A percentile compares a stretch with the other conserved stretches of the same genome.
These are phyloP conservation scores for Dolichotis patagonum DNA, from an alignment of 2,113 vertebrate species.

Conservation along the genomic window DNA sequence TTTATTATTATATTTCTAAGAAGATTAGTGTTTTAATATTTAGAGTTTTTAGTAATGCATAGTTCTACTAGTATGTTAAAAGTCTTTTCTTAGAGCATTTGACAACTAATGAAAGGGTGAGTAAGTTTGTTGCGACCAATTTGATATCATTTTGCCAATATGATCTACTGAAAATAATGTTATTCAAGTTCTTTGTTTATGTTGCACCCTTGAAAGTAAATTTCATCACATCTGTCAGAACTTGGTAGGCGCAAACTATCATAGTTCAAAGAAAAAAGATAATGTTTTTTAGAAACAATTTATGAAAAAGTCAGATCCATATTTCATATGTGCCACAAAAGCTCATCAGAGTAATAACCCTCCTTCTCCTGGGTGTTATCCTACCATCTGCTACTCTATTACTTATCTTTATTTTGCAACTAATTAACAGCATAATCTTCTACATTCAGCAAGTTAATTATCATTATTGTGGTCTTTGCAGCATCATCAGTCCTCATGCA, in stretches of 20 bases:
- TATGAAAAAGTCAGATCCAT: constrained; percentile 97
- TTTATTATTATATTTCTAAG: constrained; percentile 54
- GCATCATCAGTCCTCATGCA: constrained; percentile 99
- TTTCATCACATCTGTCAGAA: constrained; percentile 86
- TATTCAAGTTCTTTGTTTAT: constrained; percentile 70
- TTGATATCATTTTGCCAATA: constrained; percentile 48
- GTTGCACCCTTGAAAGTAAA: constrained; percentile 84
- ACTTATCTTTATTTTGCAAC: constrained; percentile 99
- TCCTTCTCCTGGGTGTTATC: constrained; percentile 99
- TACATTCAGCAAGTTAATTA: constrained; percentile 99
- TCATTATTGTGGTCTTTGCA: constrained; percentile 99
- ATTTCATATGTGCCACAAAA: constrained; percentile 99
- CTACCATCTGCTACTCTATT: constrained; percentile 99
- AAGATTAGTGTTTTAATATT: constrained; percentile 31
- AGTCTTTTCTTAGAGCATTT: constrained; percentile 13
- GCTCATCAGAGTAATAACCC: constrained; percentile 99
- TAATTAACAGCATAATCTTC: constrained; percentile 99
- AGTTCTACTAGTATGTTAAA: constrained; percentile 31
- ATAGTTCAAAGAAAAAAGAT: constrained; percentile 93
- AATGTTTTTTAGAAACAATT: constrained; percentile 96
- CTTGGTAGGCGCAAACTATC: constrained; percentile 85
- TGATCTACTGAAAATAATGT: constrained; percentile 67
- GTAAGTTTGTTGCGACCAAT: constrained; percentile 12
- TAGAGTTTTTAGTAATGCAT: constrained; percentile 38
- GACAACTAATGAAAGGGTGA: constrained; percentile 1